Evolutionary conservation across 2,888 invertebrate genomes (phyloP).

Genomic region (Anorthoa munda): DNA sequence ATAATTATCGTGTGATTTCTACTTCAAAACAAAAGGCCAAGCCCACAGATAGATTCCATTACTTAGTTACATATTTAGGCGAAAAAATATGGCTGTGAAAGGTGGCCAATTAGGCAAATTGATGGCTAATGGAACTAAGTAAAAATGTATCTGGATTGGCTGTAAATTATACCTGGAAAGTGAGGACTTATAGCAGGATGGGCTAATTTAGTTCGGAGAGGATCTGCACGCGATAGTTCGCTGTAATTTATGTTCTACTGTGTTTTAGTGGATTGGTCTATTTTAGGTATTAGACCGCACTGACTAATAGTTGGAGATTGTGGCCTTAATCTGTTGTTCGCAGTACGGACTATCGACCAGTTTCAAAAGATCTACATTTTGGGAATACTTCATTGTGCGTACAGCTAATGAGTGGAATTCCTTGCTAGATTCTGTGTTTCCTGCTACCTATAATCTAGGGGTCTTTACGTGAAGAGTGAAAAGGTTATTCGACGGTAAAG

Average conservation of each 20-base stretch:
- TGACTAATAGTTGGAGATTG: not conserved
- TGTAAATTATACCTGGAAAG: conserved; percentile 71
- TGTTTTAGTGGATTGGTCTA: conserved; percentile 41
- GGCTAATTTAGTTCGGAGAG: conserved; percentile 71
- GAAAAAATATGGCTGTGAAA: conserved; percentile 59
- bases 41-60: conserved; percentile 59
- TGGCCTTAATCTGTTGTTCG: conserved; percentile 13
- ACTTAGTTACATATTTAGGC: conserved; percentile 49
- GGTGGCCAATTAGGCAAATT: conserved; percentile 76
- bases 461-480: too few species aligned
- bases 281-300: conserved; percentile 17
- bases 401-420: too few species aligned
- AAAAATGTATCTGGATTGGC: conserved; percentile 55
- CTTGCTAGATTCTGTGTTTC: too few species aligned
- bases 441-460: too few species aligned
- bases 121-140: conserved; percentile 71
- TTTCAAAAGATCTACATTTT: not conserved
- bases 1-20: not conserved
- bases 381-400: too few species aligned
- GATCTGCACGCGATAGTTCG: conserved; percentile 74
- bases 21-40: conserved; percentile 57
- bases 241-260: conserved; percentile 66
- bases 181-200: conserved; percentile 71
- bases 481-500: too few species aligned
- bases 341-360: not conserved